phyloP scores from a whole-genome alignment of 2,797 vertebrate species.

The Nothura maculosa region DNA sequence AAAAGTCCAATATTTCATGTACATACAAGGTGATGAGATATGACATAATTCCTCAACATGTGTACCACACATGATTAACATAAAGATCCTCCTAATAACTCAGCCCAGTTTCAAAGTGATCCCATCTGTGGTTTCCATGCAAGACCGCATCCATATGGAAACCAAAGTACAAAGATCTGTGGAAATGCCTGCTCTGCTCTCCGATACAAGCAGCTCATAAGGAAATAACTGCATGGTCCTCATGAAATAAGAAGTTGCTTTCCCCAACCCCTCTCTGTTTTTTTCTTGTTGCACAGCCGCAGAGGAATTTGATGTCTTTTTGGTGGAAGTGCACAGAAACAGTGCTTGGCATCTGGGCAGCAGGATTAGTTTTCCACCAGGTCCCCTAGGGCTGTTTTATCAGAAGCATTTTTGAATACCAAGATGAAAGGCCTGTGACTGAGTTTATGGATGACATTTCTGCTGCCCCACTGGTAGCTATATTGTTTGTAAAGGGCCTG shows the following conservation, averaged over 20 bases:
- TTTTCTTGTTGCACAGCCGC: background rate
- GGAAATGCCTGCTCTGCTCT: background rate
- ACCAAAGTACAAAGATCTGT: background rate
- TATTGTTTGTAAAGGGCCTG: background rate
- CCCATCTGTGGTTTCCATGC: constrained; percentile 38
- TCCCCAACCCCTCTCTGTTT: fast-evolving
- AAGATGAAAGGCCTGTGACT: background rate
- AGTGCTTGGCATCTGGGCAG: background rate
- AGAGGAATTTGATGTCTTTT: background rate
- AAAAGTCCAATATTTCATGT: constrained; percentile 55
- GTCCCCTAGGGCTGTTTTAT: background rate
- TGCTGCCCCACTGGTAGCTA: background rate
- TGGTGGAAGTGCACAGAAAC: background rate
- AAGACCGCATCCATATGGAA: background rate
- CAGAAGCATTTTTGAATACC: background rate
- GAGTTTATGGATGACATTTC: background rate
- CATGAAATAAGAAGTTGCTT: background rate
- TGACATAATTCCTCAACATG: constrained; percentile 67
- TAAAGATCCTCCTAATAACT: background rate
- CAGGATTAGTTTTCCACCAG: background rate
- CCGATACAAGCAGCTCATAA: background rate
- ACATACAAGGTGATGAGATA: constrained; percentile 68
- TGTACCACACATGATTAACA: constrained; percentile 71
- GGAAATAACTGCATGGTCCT: background rate
- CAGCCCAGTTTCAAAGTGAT: constrained; percentile 5